Evolutionary conservation across 2,888 invertebrate species (phyloP).

Genomic region (Eudemis profundana): DNA sequence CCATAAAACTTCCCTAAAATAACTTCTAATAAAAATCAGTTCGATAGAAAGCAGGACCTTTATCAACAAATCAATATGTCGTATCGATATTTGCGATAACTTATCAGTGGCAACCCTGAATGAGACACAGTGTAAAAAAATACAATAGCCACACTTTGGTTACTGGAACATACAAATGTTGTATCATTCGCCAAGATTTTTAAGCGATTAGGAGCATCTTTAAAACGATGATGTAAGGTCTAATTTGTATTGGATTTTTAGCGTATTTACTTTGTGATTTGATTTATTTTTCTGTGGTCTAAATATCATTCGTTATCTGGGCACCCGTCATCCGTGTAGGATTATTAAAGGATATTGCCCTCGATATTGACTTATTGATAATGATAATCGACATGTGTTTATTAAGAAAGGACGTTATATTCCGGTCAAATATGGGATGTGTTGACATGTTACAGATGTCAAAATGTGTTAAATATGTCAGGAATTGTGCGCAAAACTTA

Average conservation of each 20-base stretch:
- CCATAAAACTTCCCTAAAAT: conserved; percentile 47
- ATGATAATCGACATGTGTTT: conserved; percentile 39
- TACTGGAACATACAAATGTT: conserved; percentile 31
- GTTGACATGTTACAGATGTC: conserved; percentile 29
- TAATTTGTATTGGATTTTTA: background rate
- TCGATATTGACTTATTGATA: conserved; percentile 56
- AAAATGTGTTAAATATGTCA: conserved; percentile 17
- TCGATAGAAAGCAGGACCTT: conserved; percentile 64
- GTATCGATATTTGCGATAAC: conserved; percentile 62
- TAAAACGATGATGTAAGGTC: conserved; percentile 13
- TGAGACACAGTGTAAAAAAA: conserved; percentile 63
- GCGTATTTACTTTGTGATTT: background rate
- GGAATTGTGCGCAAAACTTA: conserved; percentile 10
- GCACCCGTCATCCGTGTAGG: conserved; percentile 62
- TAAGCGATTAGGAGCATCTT: background rate
- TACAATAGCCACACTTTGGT: conserved; percentile 54
- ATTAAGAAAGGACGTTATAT: conserved; percentile 42
- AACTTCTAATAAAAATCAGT: conserved; percentile 68
- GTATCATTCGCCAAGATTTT: background rate
- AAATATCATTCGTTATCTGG: conserved; percentile 56
- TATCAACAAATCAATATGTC: conserved; percentile 81
- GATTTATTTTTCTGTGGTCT: conserved; percentile 60
- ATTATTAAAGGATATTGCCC: conserved; percentile 68
- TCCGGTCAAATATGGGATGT: conserved; percentile 40
- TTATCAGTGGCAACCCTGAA: conserved; percentile 65